Conservation (phyloP, 30 jellyfish, hydroid and myxozoan genomes). For the Rhopilema esculentum region DNA sequence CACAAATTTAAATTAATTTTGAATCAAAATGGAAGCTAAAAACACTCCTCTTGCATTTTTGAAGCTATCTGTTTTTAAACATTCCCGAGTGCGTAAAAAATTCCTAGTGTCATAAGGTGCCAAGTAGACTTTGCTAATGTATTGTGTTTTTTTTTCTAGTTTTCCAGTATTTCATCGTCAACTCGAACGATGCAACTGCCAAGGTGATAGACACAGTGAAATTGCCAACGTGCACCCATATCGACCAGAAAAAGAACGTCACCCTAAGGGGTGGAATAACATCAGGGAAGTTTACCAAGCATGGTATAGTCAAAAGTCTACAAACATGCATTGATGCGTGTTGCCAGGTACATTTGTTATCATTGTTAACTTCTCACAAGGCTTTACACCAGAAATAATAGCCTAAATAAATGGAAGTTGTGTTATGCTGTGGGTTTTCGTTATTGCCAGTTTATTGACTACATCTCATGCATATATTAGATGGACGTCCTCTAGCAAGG, state of each 20-base stretch:
- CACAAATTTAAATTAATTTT: no score
- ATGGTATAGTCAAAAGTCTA: slow-evolving; percentile 83
- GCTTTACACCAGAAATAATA: no score
- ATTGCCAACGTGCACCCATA: slow-evolving; percentile 94
- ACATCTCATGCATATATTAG: no score
- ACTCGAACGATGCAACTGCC: slow-evolving; percentile 91
- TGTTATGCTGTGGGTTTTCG: no score
- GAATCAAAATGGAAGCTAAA: no score
- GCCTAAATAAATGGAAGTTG: no score
- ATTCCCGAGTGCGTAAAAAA: no score
- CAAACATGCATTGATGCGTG: slow-evolving; percentile 93
- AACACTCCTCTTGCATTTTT: no score
- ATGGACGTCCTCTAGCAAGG: no score
- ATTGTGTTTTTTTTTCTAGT: slow-evolving; percentile 54
- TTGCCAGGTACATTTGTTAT: slow-evolving; percentile 72
- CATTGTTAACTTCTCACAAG: not conserved
- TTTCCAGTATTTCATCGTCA: slow-evolving; percentile 91
- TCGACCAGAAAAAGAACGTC: slow-evolving; percentile 85
- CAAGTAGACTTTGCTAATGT: no score
- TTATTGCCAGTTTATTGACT: not conserved
- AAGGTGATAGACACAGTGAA: slow-evolving; percentile 95
- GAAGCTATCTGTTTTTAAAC: no score
- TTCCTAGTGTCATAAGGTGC: no score
- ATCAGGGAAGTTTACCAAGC: slow-evolving; percentile 93
- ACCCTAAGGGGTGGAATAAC: slow-evolving; percentile 90